phyloP scores from a whole-genome alignment of 2,888 invertebrate genomes.

The Rutpela maculata region DNA sequence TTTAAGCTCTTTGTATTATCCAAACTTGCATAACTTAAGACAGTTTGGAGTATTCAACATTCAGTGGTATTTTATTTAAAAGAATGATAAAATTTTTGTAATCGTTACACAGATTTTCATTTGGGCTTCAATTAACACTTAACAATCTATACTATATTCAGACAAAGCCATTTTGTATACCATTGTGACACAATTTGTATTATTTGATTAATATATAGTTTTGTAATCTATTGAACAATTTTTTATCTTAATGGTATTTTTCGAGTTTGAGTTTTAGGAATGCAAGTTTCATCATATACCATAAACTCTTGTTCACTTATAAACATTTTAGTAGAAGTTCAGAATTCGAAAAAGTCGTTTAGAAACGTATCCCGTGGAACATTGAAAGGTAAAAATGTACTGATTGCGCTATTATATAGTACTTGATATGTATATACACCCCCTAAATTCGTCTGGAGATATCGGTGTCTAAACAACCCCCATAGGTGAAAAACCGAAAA shows the following conservation, averaged over 20 bases:
- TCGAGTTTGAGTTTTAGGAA: constrained; percentile 5
- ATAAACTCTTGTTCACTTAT: not conserved
- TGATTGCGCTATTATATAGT: too few relatives aligned
- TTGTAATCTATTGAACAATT: not conserved
- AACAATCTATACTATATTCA: not conserved
- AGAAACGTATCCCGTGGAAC: too few relatives aligned
- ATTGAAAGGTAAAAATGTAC: too few relatives aligned
- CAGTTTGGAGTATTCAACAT: not conserved
- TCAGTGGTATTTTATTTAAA: not conserved
- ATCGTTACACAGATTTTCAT: not conserved
- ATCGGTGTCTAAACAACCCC: too few relatives aligned
- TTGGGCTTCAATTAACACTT: not conserved
- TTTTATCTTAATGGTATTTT: constrained; percentile 10
- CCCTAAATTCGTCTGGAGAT: too few relatives aligned
- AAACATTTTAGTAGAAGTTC: too few relatives aligned
- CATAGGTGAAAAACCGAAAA: too few relatives aligned
- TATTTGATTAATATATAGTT: not conserved
- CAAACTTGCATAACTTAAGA: not conserved
- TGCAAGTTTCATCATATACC: not conserved
- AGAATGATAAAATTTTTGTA: not conserved
- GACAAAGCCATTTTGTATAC: not conserved
- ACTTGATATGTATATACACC: too few relatives aligned
- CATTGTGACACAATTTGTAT: not conserved
- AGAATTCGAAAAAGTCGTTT: too few relatives aligned
- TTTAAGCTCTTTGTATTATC: not conserved